These are phyloP conservation scores for Bagarius yarrelli DNA, from an alignment of 2,113 vertebrate species.

Conservation along the genomic window DNA sequence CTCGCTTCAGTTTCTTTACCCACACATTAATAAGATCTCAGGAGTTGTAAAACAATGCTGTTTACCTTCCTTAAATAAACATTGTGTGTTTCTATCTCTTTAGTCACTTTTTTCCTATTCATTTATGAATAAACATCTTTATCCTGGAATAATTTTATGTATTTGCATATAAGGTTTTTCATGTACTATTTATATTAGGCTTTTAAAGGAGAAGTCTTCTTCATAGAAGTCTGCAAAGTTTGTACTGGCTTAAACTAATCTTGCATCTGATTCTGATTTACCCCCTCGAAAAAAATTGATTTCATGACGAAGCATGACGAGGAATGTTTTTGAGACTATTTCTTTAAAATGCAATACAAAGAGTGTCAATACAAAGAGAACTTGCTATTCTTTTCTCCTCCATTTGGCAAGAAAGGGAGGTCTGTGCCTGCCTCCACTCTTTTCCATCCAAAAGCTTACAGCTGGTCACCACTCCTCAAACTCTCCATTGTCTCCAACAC, in stretches of 20 bases:
- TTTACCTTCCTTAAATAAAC: conserved; percentile 2
- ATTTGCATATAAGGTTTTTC: not conserved
- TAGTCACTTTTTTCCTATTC: not conserved
- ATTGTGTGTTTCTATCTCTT: conserved; percentile 17
- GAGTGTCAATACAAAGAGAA: conserved; percentile 4
- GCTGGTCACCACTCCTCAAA: conserved; percentile 60
- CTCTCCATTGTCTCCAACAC: conserved; percentile 69
- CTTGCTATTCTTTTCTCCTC: conserved; percentile 23
- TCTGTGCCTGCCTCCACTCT: conserved; percentile 37
- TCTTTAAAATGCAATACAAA: conserved; percentile 10
- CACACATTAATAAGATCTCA: conserved; percentile 29
- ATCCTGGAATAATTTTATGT: conserved; percentile 6
- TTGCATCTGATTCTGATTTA: not conserved
- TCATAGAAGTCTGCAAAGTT: not conserved
- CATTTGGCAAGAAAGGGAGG: conserved; percentile 40
- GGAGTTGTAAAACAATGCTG: conserved; percentile 29
- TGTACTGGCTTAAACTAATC: not conserved
- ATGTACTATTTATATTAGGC: not conserved
- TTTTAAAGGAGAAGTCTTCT: too few relatives aligned
- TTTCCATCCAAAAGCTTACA: conserved; percentile 51
- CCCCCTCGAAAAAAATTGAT: not conserved
- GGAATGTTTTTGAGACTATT: not conserved
- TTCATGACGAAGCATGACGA: not conserved
- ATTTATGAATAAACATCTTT: conserved; percentile 36
- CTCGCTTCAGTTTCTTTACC: conserved; percentile 1